Evolutionary conservation across 2,888 invertebrate species (phyloP), one percentile per base, ranked within the genome.

Genomic region (Pyrrhosoma nymphula): DNA sequence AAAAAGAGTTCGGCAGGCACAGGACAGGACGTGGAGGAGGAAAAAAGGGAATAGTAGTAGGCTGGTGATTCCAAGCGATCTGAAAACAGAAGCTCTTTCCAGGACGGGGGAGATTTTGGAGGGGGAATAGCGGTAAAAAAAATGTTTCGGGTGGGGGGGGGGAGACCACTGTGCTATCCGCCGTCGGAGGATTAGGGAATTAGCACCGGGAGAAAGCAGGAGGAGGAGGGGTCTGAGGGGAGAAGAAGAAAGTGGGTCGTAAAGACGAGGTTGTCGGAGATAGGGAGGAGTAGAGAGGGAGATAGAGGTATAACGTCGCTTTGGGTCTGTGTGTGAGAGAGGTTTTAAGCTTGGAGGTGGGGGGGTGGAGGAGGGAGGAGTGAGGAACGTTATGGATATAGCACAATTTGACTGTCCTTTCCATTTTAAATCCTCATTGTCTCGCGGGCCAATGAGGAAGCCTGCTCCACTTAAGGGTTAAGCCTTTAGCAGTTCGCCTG

Each of bases 391-490:
- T 82, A 82, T 82, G 35, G 82, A 82, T 35, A 82, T 35, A 14
- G 35, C 82, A 82, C 82, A 30, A 35, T 82, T 82, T 82, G 82
- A 82, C 82, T 82, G 82, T 82, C 82, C 82, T 35, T 82, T 82
- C 82, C 82, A 82, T 82, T 82, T 82, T 82, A 82, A 82, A 82
- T 82, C 35, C 82, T 82, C 82, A 82, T 82, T 35, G 82, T 18
- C 82, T 35, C 82, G 30, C 35, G 30, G 35, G 35, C 82, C 82
- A 35, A 82, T 82, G 35, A 35, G 82, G 35, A n/a, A 10, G 30
- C 35, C 35, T 26, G 82, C 82, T 82, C 30, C 82, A 35, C 82
- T 82, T 20, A 82, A 35, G 82, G 82, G 35, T 35, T 82, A 82
- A 82, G 82, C 82, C 69, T 18, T 10, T 14, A 35, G 30, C 12